Evolutionary conservation across 2,888 invertebrate species (phyloP), one percentile per base, ranked within the genome.

Genomic region (Poecilobothrus nobilitatus): DNA sequence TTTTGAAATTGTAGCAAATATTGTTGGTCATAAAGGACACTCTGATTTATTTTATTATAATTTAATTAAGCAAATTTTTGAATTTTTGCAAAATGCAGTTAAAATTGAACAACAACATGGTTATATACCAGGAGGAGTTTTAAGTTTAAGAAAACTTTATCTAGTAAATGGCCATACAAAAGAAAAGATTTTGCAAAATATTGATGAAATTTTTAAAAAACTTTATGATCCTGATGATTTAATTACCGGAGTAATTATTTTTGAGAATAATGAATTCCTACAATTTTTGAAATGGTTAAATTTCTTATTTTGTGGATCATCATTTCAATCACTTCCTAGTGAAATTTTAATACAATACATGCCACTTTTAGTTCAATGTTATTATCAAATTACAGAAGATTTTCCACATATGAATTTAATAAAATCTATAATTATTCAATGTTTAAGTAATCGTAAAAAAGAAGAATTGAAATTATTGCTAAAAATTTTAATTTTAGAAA

Each of bases 231-330:
- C 80, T 0, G 71, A 74, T 0, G 77, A 78, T 41, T 18, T 80
- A 9, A 66, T 81, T 1, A 75, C 71, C 44, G 78, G 80, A 2
- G 64, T 78, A 0, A 76, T 82, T 8, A 67, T 81, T 1, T 76
- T 80, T 77, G 80, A 82, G 9, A 71, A 76, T 44, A 53, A 66
- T 0, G 77, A 78, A 27, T 74, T 82, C 12, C 67, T 72, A 9
- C 66, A 68, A 3, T 70, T 74, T 3, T 71, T 79, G 18, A 72
- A 73, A 1, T 68, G 77, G n/a, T 71, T 77, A 67, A 77, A 76
- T 65, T 76, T 76, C 4, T 73, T 78, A 1, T 82, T 82, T 69
- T 79, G 79, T 67, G 75, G 75, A n/a, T 79, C 80, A 7, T 75
- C 75, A 0, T 74, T 80, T 41, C 76, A 78, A 12, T 77, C 79